These are phyloP conservation scores for Saturnia japonica DNA, from an alignment of 2,888 invertebrate genomes.

Conservation along the genomic window DNA sequence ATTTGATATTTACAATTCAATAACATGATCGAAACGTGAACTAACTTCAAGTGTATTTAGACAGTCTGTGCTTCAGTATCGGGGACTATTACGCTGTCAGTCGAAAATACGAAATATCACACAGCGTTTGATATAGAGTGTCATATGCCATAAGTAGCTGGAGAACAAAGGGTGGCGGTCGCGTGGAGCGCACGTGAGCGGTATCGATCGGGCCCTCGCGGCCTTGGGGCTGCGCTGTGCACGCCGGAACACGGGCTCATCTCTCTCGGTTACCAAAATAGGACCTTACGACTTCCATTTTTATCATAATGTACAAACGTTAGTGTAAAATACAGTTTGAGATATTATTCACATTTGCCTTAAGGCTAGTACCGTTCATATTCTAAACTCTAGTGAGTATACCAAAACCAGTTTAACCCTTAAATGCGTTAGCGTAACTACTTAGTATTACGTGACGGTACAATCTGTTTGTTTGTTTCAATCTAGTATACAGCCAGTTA, in stretches of 20 bases:
- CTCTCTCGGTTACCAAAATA: constrained; percentile 8
- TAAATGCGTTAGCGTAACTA: not conserved
- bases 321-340: not conserved
- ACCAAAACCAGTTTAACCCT: not conserved
- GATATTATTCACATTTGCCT: not conserved
- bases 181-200: constrained; percentile 30
- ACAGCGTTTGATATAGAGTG: constrained; percentile 46
- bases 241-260: constrained; percentile 13
- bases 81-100: constrained; percentile 33
- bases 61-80: constrained; percentile 10
- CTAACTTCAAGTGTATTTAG: constrained; percentile 10
- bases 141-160: constrained; percentile 37
- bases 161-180: constrained; percentile 23
- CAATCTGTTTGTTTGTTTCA: no score
- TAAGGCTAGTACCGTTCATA: not conserved
- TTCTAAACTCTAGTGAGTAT: not conserved
- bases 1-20: no score
- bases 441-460: no score
- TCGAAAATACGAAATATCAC: constrained; percentile 34
- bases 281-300: constrained; percentile 5
- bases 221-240: constrained; percentile 30
- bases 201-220: constrained; percentile 34
- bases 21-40: not conserved
- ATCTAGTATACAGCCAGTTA: not conserved
- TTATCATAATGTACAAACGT: not conserved